Evolutionary conservation across 2,113 vertebrate species (phyloP).

Genomic region (Haplotaxodon microlepis): DNA sequence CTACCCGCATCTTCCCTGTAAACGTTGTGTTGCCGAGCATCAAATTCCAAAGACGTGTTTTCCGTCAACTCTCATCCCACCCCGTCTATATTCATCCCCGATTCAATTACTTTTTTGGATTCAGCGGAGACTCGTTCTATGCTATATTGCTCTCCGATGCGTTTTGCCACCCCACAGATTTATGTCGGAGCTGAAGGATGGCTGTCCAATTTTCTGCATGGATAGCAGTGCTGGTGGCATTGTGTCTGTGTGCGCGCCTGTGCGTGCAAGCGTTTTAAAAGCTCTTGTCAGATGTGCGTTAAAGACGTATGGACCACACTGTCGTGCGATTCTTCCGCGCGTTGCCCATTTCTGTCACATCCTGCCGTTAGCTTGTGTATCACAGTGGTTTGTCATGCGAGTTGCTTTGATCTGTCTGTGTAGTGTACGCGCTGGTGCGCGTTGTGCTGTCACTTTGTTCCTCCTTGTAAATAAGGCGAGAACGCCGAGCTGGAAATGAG

Average conservation of each 20-base stretch:
- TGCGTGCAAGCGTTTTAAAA: conserved; percentile 50
- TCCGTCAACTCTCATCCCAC: conserved; percentile 7
- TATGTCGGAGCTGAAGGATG: conserved; percentile 62
- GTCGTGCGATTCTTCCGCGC: conserved; percentile 12
- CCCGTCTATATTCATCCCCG: conserved; percentile 43
- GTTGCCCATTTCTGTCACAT: conserved; percentile 34
- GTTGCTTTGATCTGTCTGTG: background rate
- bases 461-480: background rate
- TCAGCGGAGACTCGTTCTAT: conserved; percentile 26
- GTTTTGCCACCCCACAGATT: conserved; percentile 50
- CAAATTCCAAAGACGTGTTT: conserved; percentile 17
- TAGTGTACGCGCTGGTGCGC: background rate
- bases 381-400: background rate
- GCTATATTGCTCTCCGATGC: conserved; percentile 40
- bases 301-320: conserved; percentile 25
- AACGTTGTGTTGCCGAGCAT: background rate
- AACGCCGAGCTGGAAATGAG: conserved; percentile 9
- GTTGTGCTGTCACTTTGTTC: background rate
- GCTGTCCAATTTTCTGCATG: conserved; percentile 73
- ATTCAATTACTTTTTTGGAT: conserved; percentile 62
- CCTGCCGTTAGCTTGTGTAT: conserved; percentile 17
- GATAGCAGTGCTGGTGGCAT: conserved; percentile 35
- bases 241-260: background rate
- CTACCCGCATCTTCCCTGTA: background rate
- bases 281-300: conserved; percentile 53